Base-by-base conservation (phyloP, 2,797 vertebrate species). In the Loris lydekkerianus region DNA sequence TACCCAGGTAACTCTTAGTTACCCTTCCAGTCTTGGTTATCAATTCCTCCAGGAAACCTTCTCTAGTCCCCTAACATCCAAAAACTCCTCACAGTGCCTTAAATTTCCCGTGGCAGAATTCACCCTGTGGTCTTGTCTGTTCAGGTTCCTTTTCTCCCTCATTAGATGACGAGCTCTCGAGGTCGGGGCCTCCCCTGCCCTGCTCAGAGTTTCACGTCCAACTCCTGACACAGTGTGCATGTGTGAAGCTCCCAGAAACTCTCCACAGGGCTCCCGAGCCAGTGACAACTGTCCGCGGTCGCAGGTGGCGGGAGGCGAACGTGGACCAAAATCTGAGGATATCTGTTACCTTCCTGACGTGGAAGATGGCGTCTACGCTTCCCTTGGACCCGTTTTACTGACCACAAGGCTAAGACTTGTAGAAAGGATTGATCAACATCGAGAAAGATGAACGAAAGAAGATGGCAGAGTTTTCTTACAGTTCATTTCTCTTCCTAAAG, bases 401-500 rank as follows among this genome's bases (percentile, higher is more conserved):
- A 85, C 40, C 17, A 10, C 43, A 91, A 77, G 23, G 9, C 0
- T 27, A 65, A 21, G 20, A 10, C 40, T 34, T 34, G 34, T 58
- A 58, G 34, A 89, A 94, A 37, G 34, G 37, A 65, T 27, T 58
- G 27, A 80, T 67, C 85, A 56, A 75, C 75, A 3, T 31, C 65
- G 63, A 58, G 10, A 56, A 83, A 67, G 65, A 31, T 65, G 96
- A 84, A 84, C 17, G 8, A 15, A 60, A 70, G 23, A 86, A 76
- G n/a, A 80, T 63, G 3, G 2, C 15, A 82, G 37, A 29, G 1
- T 31, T 85, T 43, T 25, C 46, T 73, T 77, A 58, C 29, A 75
- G 37, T 90, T 86, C 8, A 40, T 27, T 84, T 83, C 76, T 91
- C 63, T 87, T 80, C n/a, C 37, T 21, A 61, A 23, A 94, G 29